phyloP scores from a whole-genome alignment of 2,113 vertebrate genomes.

The Propithecus coquereli region DNA sequence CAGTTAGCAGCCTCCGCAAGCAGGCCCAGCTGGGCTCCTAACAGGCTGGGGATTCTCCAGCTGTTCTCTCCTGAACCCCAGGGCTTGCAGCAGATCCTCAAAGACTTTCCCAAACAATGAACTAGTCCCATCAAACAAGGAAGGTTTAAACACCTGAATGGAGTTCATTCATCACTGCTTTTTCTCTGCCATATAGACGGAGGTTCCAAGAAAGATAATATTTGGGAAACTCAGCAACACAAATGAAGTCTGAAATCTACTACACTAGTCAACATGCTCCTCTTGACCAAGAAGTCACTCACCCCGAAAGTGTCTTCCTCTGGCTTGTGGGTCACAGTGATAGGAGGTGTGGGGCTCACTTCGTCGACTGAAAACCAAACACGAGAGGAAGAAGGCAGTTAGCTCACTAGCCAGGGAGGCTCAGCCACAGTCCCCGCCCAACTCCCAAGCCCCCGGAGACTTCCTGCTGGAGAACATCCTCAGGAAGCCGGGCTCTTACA shows the following conservation, averaged over 20 bases:
- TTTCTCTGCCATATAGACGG: not conserved
- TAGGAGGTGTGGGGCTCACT: conserved; percentile 88
- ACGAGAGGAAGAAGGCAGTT: conserved; percentile 32
- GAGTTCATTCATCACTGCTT: not conserved
- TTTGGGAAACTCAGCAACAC: not conserved
- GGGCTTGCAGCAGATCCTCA: not conserved
- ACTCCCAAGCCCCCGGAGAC: not conserved
- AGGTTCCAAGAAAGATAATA: not conserved
- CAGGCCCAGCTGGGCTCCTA: not conserved
- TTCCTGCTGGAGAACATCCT: not conserved
- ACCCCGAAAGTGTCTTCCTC: conserved; percentile 97
- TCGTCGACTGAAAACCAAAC: conserved; percentile 82
- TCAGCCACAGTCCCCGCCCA: not conserved
- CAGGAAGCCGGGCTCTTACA: too few species aligned
- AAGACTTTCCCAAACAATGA: conserved; percentile 38
- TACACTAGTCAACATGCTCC: not conserved
- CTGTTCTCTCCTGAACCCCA: not conserved
- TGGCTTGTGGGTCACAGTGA: conserved; percentile 90
- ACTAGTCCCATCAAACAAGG: conserved; percentile 4
- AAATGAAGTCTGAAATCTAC: not conserved
- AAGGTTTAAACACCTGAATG: not conserved
- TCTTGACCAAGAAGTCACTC: conserved; percentile 77
- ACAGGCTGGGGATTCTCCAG: not conserved
- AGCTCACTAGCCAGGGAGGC: not conserved
- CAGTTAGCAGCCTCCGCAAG: not conserved